These are phyloP conservation scores for Penaeus indicus DNA, from an alignment of 1,140 invertebrate species.

Conservation along the genomic window DNA sequence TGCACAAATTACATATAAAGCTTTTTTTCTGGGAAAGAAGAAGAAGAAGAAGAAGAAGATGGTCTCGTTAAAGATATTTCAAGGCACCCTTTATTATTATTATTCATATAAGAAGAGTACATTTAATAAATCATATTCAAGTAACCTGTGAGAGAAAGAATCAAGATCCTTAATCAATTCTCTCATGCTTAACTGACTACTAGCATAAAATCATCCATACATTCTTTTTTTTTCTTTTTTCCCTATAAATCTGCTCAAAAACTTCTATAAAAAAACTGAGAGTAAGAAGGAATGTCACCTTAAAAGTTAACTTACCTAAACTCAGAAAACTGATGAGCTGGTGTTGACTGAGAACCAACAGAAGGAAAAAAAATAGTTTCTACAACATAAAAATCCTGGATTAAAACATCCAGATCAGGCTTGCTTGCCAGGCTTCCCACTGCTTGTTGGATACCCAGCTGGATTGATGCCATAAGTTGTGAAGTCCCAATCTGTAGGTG, in stretches of 20 bases:
- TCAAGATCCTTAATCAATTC: too few relatives aligned
- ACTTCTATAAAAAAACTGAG: not conserved
- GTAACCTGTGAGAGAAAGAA: too few relatives aligned
- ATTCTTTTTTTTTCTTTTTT: too few relatives aligned
- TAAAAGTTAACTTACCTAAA: conserved; percentile 75
- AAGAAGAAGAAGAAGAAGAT: too few relatives aligned
- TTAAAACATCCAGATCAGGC: conserved; percentile 96
- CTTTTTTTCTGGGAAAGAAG: too few relatives aligned
- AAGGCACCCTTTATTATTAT: too few relatives aligned
- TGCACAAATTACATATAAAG: too few relatives aligned
- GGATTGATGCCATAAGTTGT: conserved; percentile 98
- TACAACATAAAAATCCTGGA: conserved; percentile 99
- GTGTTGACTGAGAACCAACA: conserved; percentile 89
- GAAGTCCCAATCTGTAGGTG: conserved; percentile 87
- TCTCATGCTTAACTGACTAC: too few relatives aligned
- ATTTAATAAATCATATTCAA: too few relatives aligned
- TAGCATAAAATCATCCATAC: too few relatives aligned
- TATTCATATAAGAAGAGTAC: too few relatives aligned
- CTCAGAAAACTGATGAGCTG: conserved; percentile 90
- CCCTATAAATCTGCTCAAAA: not conserved
- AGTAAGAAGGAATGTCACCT: conserved; percentile 12
- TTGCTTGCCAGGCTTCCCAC: conserved; percentile 97
- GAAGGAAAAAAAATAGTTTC: conserved; percentile 96
- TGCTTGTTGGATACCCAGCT: conserved; percentile 94
- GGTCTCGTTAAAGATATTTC: too few relatives aligned